phyloP scores from a whole-genome alignment of 2,888 invertebrate species.

The Aphodius sticticus region DNA sequence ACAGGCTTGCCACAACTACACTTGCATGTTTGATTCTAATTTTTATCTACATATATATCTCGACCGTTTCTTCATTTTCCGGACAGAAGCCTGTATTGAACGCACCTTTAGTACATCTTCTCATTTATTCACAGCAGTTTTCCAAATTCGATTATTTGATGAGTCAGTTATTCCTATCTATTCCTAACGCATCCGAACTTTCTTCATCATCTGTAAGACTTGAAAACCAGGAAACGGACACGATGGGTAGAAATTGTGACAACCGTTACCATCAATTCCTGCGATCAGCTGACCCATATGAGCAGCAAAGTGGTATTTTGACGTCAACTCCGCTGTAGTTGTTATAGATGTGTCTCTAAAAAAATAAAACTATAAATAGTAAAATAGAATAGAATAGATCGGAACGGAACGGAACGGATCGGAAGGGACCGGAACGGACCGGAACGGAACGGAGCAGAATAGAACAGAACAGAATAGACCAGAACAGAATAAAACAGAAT shows the following conservation, averaged over 20 bases:
- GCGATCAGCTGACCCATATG: slow-evolving; percentile 74
- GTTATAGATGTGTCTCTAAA: slow-evolving; percentile 70
- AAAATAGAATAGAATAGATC: slow-evolving; percentile 8
- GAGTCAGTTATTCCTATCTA: not conserved
- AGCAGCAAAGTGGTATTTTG: slow-evolving; percentile 71
- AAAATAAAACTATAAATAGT: slow-evolving; percentile 33
- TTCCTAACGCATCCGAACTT: slow-evolving; percentile 60
- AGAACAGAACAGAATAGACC: slow-evolving; percentile 26
- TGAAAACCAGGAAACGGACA: slow-evolving; percentile 70
- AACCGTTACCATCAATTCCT: slow-evolving; percentile 71
- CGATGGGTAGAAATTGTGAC: slow-evolving; percentile 72
- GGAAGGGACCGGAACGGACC: slow-evolving; percentile 11
- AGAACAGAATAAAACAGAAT: not conserved
- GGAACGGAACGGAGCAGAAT: slow-evolving; percentile 29
- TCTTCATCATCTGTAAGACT: slow-evolving; percentile 71
- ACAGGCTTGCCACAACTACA: no score
- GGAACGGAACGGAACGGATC: slow-evolving; percentile 5
- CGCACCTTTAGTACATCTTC: no score
- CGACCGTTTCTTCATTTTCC: no score
- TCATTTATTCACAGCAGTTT: not conserved
- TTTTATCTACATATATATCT: no score
- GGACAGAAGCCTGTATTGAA: no score
- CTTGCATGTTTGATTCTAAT: no score
- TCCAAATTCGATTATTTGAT: not conserved
- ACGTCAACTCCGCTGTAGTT: slow-evolving; percentile 69